A percentile compares a stretch with the other conserved stretches of the same genome.
Conservation (phyloP, 2,797 vertebrate species). For the Columba guinea region DNA sequence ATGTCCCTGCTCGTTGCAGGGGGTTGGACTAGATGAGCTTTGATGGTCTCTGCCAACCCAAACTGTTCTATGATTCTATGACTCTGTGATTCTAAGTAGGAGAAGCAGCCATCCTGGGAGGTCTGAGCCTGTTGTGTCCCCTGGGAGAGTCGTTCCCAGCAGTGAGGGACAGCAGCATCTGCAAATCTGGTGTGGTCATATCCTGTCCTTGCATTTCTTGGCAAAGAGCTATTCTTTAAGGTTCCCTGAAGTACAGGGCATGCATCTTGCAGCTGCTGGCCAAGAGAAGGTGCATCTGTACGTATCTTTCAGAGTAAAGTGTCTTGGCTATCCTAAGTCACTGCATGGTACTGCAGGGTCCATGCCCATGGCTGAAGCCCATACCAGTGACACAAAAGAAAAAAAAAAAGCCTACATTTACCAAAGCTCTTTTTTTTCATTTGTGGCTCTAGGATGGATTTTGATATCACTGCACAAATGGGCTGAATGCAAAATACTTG, state of each 20-base stretch:
- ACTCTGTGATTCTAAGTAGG: neutral
- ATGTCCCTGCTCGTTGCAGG: too few species aligned
- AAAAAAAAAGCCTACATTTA: neutral
- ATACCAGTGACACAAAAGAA: neutral
- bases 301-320: neutral
- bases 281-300: neutral
- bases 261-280: neutral
- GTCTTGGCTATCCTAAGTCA: neutral
- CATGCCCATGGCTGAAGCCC: neutral
- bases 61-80: too few species aligned
- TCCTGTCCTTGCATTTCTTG: neutral
- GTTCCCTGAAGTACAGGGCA: neutral
- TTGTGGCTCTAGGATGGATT: neutral
- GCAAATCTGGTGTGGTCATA: neutral
- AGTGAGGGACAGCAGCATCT: neutral
- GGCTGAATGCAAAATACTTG: neutral
- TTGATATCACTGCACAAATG: neutral
- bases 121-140: neutral
- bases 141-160: neutral
- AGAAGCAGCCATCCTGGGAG: neutral
- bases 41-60: too few species aligned
- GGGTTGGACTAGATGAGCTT: too few species aligned
- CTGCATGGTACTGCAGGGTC: neutral
- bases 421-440: neutral
- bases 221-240: neutral